Evolutionary conservation across 1,140 invertebrate genomes (phyloP), one percentile per base, ranked within the genome.

Genomic region (Trichomalopsis sarcophagae): DNA sequence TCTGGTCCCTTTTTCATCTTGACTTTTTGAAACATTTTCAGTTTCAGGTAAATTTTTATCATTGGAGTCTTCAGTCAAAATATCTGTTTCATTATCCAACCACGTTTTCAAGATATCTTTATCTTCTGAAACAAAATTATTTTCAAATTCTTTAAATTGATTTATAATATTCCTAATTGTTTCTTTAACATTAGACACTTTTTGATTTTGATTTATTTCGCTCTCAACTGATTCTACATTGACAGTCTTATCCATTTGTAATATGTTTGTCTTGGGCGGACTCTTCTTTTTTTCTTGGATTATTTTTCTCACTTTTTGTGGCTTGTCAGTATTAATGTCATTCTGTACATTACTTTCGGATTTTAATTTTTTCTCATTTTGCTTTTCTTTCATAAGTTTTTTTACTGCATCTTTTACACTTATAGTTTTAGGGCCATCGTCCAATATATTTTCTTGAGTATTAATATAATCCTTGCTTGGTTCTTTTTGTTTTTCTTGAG

Each of bases 91-190:
- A 17, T 88, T 84, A 83, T 88, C 78, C 30, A 86, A 83, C 87
- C 81, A 87, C 69, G 84, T 82, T 17, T 78, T 87, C 78, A 86
- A 62, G 11, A 87, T 76, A 2, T 81, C 55, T 13, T 69, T 84
- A 86, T 91, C 90, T 50, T 91, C 91, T 2, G 87, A 86, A 23
- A 87, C 87, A 50, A 93, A 90, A 74, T 92, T 87, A 80, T 91
- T 91, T 85, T 93, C 92, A 75, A 93, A 93, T 86, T 93, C 91
- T 75, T 90, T 92, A 82, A 93, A 93, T 82, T 93, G 92, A 80
- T 89, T 88, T 86, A 93, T 92, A 86, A 93, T 93, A 78, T 91
- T 92, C 83, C 88, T 89, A 81, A 93, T 93, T 77, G 89, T 93
- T 82, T 93, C 91, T 84, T 90, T 91, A n/a, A 93, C 88, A 69